Evolutionary conservation across 2,888 invertebrate genomes (phyloP), one percentile per base, ranked within the genome.

Genomic region (Noctua janthe): DNA sequence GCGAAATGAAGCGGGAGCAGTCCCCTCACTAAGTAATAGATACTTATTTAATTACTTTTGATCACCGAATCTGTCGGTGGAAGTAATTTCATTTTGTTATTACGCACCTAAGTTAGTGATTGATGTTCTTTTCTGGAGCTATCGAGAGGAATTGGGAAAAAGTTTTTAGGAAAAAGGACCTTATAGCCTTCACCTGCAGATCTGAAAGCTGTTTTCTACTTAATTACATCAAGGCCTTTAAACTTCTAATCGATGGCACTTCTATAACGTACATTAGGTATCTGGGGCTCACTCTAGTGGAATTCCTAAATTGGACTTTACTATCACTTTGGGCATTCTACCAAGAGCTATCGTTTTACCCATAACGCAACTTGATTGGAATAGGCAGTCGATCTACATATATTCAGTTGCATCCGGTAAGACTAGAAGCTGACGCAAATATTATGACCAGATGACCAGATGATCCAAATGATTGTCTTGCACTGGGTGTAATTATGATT

Each of bases 31-130:
- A 20, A 62, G 23, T 56, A 29, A 71, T 76, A 71, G 51, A 81
- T 82, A 71, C 66, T 76, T 67, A 82, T 67, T 71, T 76, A 59
- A 76, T 82, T 76, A 76, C 49, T 62, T 76, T 66, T 75, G 59
- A 82, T 82, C 74, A 54, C 54, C 62, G 67, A 67, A 51, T 81
- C 73, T 67, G 73, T 67, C 75, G 62, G 70, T 17, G 54, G 47
- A 39, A 81, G 82, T 70, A 75, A 75, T 82, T 70, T 62, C 23
- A 81, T 70, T 82, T 54, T 75, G 47, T 69, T 80, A 67, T 70
- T 81, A 62, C 59, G 35, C 66, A 23, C 6, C 62, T n/a, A 54
- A 74, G 69, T 70, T 82, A 29, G 17, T 74, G 69, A 82, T 82
- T 70, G 75, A 81, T 81, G 62, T 54, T 82, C 51, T 80, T 81